Percentiles rank a stretch among this genome's conserved stretches.
Evolutionary conservation across 2,113 vertebrate genomes (phyloP).

Genomic region (Mixornis gularis): DNA sequence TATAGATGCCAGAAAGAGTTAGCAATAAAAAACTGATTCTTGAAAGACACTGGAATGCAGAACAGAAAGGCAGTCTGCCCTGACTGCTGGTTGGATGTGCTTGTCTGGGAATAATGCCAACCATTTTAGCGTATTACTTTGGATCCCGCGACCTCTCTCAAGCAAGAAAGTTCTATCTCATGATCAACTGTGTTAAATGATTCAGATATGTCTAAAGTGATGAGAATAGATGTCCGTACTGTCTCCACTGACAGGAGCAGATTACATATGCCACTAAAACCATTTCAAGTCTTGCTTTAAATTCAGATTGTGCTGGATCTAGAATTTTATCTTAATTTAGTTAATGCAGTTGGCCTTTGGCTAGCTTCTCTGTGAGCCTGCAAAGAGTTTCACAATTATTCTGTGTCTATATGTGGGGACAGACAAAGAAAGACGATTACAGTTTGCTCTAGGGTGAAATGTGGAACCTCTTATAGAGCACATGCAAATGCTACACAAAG

Average conservation of each 20-base stretch:
- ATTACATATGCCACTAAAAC: not conserved
- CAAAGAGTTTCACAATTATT: conserved; percentile 17
- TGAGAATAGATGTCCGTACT: not conserved
- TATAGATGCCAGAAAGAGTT: not conserved
- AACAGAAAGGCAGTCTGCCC: not conserved
- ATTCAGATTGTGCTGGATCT: conserved; percentile 19
- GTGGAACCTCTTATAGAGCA: conserved; percentile 28
- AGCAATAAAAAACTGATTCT: not conserved
- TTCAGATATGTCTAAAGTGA: not conserved
- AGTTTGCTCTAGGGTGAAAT: conserved; percentile 42
- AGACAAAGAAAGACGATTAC: conserved; percentile 35
- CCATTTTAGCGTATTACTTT: conserved; percentile 19
- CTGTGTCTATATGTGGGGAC: not conserved
- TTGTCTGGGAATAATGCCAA: conserved; percentile 19
- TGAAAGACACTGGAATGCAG: not conserved
- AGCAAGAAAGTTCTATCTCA: not conserved
- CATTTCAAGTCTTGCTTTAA: conserved; percentile 7
- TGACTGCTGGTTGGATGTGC: not conserved
- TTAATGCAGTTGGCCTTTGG: conserved; percentile 42
- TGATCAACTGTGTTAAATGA: conserved; percentile 4
- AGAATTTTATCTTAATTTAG: conserved; percentile 39
- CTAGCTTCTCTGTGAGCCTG: conserved; percentile 15
- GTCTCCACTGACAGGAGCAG: not conserved
- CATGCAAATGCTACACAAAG: conserved; percentile 28
- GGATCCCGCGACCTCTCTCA: not conserved